Conservation (phyloP, 1,140 invertebrate species). For the Zaprionus tsacasi region DNA sequence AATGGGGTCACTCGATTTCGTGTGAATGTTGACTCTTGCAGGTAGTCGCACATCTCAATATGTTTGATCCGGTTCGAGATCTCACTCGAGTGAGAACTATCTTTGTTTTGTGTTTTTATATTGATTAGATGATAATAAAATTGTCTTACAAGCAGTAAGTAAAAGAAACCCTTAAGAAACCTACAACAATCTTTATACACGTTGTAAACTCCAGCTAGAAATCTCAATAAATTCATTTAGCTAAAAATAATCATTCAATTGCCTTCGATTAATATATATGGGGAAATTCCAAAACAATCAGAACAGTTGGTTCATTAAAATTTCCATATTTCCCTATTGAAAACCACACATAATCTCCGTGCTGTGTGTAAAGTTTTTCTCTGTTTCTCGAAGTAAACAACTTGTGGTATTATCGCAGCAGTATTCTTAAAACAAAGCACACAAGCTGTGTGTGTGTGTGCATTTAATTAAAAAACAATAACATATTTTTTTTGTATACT, state of each 20-base stretch:
- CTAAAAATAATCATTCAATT: not conserved
- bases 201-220: not conserved
- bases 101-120: not conserved
- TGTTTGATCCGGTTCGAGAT: not conserved
- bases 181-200: too few species aligned
- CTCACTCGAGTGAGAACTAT: too few species aligned
- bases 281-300: not conserved
- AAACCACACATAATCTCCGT: not conserved
- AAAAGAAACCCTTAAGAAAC: not conserved
- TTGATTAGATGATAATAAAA: not conserved
- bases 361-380: not conserved
- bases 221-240: not conserved
- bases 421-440: not conserved
- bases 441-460: not conserved
- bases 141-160: not conserved
- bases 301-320: not conserved
- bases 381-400: conserved; percentile 14
- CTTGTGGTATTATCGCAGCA: conserved; percentile 7
- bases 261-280: not conserved
- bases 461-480: conserved; percentile 19
- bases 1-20: conserved; percentile 11
- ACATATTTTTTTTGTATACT: not conserved
- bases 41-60: not conserved
- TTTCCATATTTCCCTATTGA: not conserved
- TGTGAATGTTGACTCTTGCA: conserved; percentile 1